phyloP scores from a whole-genome alignment of 2,888 invertebrate genomes.

The Anticlea derivata region DNA sequence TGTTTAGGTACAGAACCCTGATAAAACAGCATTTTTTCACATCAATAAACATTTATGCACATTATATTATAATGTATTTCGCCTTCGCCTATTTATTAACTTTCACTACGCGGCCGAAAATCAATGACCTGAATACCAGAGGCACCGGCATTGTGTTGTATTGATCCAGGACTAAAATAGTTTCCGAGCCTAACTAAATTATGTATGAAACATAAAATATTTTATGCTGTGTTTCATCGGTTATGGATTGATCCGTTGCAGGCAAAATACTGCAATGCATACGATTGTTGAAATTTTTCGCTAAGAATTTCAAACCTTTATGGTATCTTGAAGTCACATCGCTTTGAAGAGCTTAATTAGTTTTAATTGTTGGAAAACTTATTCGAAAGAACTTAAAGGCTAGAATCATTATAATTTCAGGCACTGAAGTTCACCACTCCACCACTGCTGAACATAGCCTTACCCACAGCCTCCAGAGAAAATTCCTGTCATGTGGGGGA shows the following conservation, averaged over 20 bases:
- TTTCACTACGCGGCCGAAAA: constrained; percentile 11
- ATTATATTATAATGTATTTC: not conserved
- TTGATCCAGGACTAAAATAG: constrained; percentile 18
- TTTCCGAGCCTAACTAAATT: constrained; percentile 4
- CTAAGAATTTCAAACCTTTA: too few species aligned
- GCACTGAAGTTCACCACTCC: too few species aligned
- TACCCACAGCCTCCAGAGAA: too few species aligned
- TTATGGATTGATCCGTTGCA: constrained; percentile 5
- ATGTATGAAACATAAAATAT: constrained; percentile 12
- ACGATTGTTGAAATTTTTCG: not conserved
- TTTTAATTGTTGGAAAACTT: too few species aligned
- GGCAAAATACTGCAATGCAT: constrained; percentile 15
- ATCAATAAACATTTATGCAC: constrained; percentile 5
- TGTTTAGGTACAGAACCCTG: too few species aligned
- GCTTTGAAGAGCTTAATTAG: too few species aligned
- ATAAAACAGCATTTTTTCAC: constrained; percentile 12
- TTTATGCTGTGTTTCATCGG: not conserved
- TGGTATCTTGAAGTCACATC: too few species aligned
- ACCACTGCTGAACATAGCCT: too few species aligned
- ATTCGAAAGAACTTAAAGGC: too few species aligned
- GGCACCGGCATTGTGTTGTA: constrained; percentile 4
- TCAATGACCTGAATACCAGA: constrained; percentile 13
- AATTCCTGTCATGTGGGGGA: too few species aligned
- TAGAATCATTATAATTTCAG: too few species aligned
- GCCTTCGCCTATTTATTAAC: not conserved